Conservation (phyloP, 2,113 vertebrate species). For the Circaetus gallicus region DNA sequence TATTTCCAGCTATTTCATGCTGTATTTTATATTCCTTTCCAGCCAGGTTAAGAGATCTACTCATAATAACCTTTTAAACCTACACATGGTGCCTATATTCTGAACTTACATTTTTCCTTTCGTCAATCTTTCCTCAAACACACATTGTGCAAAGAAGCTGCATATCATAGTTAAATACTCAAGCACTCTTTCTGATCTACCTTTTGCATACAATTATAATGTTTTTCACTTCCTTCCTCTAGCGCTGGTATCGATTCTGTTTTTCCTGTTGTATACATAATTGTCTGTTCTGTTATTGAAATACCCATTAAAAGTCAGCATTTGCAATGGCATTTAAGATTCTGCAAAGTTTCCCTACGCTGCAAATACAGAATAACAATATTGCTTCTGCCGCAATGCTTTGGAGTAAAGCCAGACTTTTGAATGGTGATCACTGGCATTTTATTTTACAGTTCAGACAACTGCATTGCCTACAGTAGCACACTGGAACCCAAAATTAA, state of each 20-base stretch:
- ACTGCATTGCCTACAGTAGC: neutral
- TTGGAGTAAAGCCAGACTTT: neutral
- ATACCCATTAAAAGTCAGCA: neutral
- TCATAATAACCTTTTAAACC: neutral
- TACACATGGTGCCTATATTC: neutral
- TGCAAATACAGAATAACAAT: neutral
- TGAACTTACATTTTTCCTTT: neutral
- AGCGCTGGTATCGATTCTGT: neutral
- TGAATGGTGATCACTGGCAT: neutral
- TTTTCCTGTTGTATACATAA: neutral
- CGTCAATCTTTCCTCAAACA: neutral
- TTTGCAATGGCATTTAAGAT: neutral
- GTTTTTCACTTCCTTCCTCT: neutral
- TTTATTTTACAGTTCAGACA: neutral
- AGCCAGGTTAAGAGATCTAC: neutral
- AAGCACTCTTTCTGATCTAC: neutral
- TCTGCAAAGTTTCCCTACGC: neutral
- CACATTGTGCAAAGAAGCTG: neutral
- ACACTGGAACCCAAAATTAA: neutral
- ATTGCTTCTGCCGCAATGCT: neutral
- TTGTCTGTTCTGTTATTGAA: neutral
- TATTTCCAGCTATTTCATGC: neutral
- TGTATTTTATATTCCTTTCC: neutral
- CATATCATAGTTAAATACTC: neutral
- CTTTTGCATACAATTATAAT: neutral